These are phyloP conservation scores for Toxotes lorentzi DNA, from an alignment of 2,797 vertebrate species.

Conservation along the genomic window DNA sequence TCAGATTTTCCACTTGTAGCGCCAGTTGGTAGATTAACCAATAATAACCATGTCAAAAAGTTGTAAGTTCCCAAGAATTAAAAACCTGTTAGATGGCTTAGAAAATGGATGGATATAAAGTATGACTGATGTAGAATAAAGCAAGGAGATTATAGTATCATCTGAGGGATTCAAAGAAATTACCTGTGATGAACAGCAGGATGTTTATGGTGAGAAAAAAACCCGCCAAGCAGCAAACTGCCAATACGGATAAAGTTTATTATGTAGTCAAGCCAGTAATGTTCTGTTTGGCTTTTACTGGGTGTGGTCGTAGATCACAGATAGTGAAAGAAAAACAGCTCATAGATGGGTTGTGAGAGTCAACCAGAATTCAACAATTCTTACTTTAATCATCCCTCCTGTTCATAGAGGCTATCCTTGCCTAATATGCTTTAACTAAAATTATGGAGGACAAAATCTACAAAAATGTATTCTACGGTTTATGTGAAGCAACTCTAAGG, in stretches of 20 bases:
- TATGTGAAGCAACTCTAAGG: neutral
- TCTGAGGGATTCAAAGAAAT: neutral
- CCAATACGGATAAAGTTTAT: neutral
- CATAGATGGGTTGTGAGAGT: constrained; percentile 7
- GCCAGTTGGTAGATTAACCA: neutral
- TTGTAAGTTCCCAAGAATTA: neutral
- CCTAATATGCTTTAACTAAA: neutral
- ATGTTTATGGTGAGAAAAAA: neutral
- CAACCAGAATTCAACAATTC: neutral
- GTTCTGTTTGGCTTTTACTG: constrained; percentile 37
- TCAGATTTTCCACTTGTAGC: neutral
- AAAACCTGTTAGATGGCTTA: constrained; percentile 23
- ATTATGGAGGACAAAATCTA: neutral
- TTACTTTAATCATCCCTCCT: neutral
- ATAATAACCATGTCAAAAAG: neutral
- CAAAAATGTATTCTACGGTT: neutral
- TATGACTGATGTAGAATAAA: neutral
- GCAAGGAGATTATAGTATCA: neutral
- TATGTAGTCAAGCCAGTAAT: constrained; percentile 5
- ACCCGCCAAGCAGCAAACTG: neutral
- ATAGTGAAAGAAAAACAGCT: constrained; percentile 40
- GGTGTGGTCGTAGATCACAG: constrained; percentile 63
- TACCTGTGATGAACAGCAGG: neutral
- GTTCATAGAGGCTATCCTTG: neutral
- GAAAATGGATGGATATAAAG: neutral